A percentile compares a stretch with the other conserved stretches of the same genome.
Conservation (phyloP, 2,888 invertebrate genomes). For the Latrodectus elegans region DNA sequence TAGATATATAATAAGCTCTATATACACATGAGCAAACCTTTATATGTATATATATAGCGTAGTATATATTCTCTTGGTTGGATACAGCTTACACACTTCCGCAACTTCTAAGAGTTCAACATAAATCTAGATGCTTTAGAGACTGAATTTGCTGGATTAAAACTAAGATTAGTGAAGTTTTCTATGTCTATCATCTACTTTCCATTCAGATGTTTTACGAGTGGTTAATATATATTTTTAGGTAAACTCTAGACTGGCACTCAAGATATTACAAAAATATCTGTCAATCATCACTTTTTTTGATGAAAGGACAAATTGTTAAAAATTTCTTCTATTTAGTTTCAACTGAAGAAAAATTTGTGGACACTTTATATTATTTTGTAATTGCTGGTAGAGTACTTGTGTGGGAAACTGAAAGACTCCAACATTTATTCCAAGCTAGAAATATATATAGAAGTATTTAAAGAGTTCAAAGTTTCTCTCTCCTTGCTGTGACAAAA, state of each 20-base stretch:
- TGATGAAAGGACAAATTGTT: slow-evolving; percentile 46
- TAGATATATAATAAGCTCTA: slow-evolving; percentile 2
- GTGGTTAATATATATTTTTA: slow-evolving; percentile 34
- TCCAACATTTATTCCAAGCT: slow-evolving; percentile 33
- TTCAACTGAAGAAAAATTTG: slow-evolving; percentile 19
- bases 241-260: slow-evolving; percentile 63
- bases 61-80: neutral
- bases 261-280: slow-evolving; percentile 69
- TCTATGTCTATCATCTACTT: slow-evolving; percentile 56
- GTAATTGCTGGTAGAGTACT: slow-evolving; percentile 38
- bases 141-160: slow-evolving; percentile 50
- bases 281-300: slow-evolving; percentile 48
- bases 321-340: slow-evolving; percentile 47
- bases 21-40: slow-evolving; percentile 32
- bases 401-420: slow-evolving; percentile 52
- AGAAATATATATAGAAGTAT: slow-evolving; percentile 30
- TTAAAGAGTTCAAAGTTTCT: slow-evolving; percentile 36
- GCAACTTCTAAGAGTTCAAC: slow-evolving; percentile 50
- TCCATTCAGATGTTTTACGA: slow-evolving; percentile 55
- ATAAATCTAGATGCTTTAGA: slow-evolving; percentile 60
- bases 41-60: no score
- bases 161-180: slow-evolving; percentile 54
- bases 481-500: slow-evolving; percentile 15
- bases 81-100: slow-evolving; percentile 5
- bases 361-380: slow-evolving; percentile 37